Evolutionary conservation across 2,888 invertebrate species (phyloP), one percentile per base, ranked within the genome.

Genomic region (Nymphalis polychloros): DNA sequence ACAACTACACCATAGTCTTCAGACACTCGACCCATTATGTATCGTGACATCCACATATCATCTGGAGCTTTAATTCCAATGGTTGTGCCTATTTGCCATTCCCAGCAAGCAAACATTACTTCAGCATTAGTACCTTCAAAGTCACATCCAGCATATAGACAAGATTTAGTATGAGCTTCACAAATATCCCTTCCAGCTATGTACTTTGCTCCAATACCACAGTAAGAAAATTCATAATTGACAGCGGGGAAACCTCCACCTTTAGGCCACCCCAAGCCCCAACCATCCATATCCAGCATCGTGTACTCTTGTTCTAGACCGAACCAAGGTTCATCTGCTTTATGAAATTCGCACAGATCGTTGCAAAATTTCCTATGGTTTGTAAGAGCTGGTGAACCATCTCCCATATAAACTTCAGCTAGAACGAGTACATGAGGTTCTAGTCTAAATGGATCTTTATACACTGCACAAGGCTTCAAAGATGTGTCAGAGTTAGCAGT

Each of bases 121-220:
- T 99, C 99, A 7, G 99, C 99, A 84, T 99, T 99, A 48, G 97
- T 97, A 48, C 99, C 99, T 74, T 97, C 95, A 77, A 99, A 96
- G 78, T 97, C 97, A 72, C 98, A 94, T 57, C 99, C 99, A 69
- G 98, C 96, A 86, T 98, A 99, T 63, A 99, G 93, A 82, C 98
- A 98, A 10, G 98, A 90, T 73, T 88, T 86, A 0, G 83, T 79
- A 81, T 99, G 99, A 10, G 97, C 96, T 88, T 99, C 98, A 20
- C 96, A 95, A 73, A 99, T 95, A 82, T 99, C 98, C 70, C 99
- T 94, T 8, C 98, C 99, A 80, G 96, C 97, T 10, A 98, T 96
- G 86, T 96, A 97, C 85, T 98, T 95, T 20, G 98, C 97, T 20
- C 99, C 99, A 0, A 98, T 97, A 61, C 99, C 99, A 83, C 99